A percentile compares a stretch with the other conserved stretches of the same genome.
phyloP scores from a whole-genome alignment of 1,140 invertebrate species.

The Oreohelix idahoensis region DNA sequence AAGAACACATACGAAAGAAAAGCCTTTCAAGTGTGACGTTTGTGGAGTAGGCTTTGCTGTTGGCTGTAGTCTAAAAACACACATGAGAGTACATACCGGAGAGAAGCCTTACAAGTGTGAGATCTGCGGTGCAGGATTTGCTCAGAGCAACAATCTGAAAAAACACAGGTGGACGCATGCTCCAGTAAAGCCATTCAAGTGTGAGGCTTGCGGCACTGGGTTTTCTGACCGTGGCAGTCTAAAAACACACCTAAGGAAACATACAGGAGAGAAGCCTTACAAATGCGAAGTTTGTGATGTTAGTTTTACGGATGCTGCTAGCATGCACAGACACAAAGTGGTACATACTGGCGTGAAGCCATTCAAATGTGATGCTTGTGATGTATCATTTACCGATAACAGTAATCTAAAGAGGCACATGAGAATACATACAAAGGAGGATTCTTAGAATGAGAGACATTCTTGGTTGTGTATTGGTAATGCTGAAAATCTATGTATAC shows the following conservation, averaged over 20 bases:
- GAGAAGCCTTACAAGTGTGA: neutral
- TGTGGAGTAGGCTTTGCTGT: neutral
- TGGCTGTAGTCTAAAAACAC: neutral
- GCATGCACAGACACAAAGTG: neutral
- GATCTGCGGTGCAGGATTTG: neutral
- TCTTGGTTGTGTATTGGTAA: too few species aligned
- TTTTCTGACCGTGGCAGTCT: neutral
- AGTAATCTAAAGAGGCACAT: neutral
- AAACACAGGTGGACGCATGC: neutral
- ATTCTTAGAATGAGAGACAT: too few species aligned
- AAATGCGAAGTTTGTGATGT: neutral
- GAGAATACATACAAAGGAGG: neutral
- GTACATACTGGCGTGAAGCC: neutral
- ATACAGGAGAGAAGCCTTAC: slow-evolving; percentile 5
- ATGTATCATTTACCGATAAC: neutral
- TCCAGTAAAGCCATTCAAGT: neutral
- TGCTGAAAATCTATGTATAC: too few species aligned
- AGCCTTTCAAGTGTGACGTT: neutral
- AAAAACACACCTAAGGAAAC: neutral
- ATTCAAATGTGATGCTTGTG: neutral
- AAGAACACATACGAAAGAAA: neutral
- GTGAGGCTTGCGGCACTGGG: neutral
- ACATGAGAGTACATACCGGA: neutral
- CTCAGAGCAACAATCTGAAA: neutral
- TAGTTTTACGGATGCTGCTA: neutral